phyloP scores from a whole-genome alignment of 2,888 invertebrate genomes.

The Drosophila cracens region DNA sequence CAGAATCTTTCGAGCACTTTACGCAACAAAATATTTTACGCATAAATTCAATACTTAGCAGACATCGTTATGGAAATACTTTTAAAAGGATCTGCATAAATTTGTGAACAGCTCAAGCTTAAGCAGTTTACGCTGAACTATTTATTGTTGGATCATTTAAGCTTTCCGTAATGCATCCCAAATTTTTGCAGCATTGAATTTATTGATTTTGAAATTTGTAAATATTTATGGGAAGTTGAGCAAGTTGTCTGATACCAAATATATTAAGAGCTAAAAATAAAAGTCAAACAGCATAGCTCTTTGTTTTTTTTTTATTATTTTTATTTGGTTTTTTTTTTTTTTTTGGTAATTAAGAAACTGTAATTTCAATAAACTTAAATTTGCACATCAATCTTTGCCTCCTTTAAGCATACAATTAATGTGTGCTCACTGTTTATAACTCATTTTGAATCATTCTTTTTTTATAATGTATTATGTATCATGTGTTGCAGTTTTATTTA shows the following conservation, averaged over 20 bases:
- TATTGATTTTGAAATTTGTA: background rate
- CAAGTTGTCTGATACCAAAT: background rate
- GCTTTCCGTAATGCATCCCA: conserved; percentile 48
- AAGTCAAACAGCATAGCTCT: conserved; percentile 12
- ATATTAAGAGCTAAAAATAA: background rate
- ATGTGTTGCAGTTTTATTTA: conserved; percentile 65
- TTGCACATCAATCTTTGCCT: conserved; percentile 83
- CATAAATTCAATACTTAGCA: too few relatives aligned
- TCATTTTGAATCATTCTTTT: conserved; percentile 45
- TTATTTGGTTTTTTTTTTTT: conserved; percentile 64
- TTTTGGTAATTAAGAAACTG: conserved; percentile 85
- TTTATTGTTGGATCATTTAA: conserved; percentile 25
- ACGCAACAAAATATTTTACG: too few relatives aligned
- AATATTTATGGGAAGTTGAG: background rate
- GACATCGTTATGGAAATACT: background rate
- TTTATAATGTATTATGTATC: conserved; percentile 30
- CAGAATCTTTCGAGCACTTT: background rate
- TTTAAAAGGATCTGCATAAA: background rate
- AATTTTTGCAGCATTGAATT: background rate
- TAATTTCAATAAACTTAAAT: conserved; percentile 86
- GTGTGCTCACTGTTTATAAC: conserved; percentile 63
- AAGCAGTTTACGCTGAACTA: background rate
- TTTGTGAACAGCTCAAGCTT: background rate
- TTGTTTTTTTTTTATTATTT: conserved; percentile 35
- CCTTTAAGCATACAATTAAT: conserved; percentile 73